Conservation (phyloP, 2,113 vertebrate species). For the Anser brachyrhynchus region DNA sequence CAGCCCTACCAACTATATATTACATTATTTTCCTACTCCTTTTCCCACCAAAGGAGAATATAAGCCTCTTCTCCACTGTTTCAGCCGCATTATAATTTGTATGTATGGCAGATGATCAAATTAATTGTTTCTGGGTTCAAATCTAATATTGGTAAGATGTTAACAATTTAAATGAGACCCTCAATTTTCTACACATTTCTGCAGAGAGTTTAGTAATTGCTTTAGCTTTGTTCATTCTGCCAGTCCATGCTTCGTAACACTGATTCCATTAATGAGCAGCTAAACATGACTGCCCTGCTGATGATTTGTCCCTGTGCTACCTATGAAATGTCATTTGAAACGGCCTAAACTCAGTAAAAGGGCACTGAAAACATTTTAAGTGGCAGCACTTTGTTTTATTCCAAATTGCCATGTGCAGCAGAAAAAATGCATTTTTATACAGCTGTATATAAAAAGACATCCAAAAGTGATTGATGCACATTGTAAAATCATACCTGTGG, state of each 20-base stretch:
- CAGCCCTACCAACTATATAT: not conserved
- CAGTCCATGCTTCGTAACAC: slow-evolving; percentile 33
- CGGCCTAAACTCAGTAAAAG: not conserved
- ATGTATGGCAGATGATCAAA: slow-evolving; percentile 35
- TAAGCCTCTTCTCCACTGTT: slow-evolving; percentile 36
- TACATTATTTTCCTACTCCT: not conserved
- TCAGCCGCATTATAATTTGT: slow-evolving; percentile 49
- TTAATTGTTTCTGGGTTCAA: slow-evolving; percentile 69
- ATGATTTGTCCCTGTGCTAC: not conserved
- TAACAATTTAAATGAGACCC: slow-evolving; percentile 69
- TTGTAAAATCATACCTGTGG: not conserved
- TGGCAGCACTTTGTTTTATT: not conserved
- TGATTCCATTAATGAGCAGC: slow-evolving; percentile 60
- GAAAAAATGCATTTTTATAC: not conserved
- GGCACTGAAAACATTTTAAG: not conserved
- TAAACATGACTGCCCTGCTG: slow-evolving; percentile 37
- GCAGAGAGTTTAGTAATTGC: slow-evolving; percentile 1
- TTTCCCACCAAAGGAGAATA: not conserved
- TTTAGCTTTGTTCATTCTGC: slow-evolving; percentile 30
- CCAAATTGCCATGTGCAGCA: not conserved
- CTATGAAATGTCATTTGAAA: not conserved
- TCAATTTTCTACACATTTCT: slow-evolving; percentile 25
- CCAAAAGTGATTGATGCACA: not conserved
- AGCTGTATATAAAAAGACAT: not conserved
- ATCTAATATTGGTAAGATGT: slow-evolving; percentile 50